Evolutionary conservation across 2,797 vertebrate species (phyloP).

Genomic region (Melanotaenia nigrans): DNA sequence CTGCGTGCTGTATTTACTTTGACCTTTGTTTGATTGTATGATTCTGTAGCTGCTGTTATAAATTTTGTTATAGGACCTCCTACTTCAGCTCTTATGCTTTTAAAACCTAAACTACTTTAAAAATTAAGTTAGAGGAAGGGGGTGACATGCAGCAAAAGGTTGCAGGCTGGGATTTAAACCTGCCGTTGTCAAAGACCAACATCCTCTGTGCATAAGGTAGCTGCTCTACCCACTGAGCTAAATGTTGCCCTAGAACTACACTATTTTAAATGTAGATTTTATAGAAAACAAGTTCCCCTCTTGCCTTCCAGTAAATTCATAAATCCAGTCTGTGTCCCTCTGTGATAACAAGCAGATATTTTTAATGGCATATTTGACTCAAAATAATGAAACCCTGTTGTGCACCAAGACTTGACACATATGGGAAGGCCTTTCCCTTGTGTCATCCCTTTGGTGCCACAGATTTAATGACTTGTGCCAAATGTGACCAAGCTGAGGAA

Average conservation of each 20-base stretch:
- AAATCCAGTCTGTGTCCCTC: background rate
- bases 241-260: background rate
- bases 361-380: constrained; percentile 1
- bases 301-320: background rate
- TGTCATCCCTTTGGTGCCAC: constrained; percentile 53
- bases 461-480: constrained; percentile 83
- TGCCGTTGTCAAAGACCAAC: too few relatives aligned
- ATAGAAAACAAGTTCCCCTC: background rate
- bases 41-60: too few relatives aligned
- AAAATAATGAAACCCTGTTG: background rate
- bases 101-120: too few relatives aligned
- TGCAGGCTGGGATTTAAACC: too few relatives aligned
- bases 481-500: constrained; percentile 71
- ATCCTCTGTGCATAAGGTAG: too few relatives aligned
- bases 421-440: constrained; percentile 10
- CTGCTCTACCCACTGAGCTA: too few relatives aligned
- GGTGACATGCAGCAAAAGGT: too few relatives aligned
- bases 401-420: constrained; percentile 7
- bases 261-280: background rate
- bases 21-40: too few relatives aligned
- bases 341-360: background rate
- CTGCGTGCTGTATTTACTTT: too few relatives aligned
- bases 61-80: too few relatives aligned
- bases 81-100: too few relatives aligned
- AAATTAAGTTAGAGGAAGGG: too few relatives aligned